Conservation (phyloP, 2,797 vertebrate species). For the Thripadectes ignobilis region DNA sequence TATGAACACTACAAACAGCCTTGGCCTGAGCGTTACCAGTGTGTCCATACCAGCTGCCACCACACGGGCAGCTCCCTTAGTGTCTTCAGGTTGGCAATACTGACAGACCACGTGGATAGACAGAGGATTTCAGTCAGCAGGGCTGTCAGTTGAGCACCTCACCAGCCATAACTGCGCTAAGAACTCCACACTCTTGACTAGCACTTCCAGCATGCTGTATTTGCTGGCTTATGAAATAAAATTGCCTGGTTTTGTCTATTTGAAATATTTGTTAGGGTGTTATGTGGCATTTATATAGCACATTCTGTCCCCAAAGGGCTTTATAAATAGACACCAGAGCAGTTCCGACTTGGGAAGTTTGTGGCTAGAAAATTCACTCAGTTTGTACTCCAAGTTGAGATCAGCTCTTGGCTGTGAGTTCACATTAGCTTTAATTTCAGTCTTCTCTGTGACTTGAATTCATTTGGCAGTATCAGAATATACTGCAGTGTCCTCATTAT, state of each 20-base stretch:
- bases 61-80: constrained; percentile 81
- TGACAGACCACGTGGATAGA: constrained; percentile 12
- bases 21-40: constrained; percentile 84
- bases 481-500: neutral
- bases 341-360: neutral
- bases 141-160: constrained; percentile 22
- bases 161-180: neutral
- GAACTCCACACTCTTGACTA: neutral
- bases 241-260: constrained; percentile 7
- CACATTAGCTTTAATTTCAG: neutral
- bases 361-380: neutral
- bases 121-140: constrained; percentile 31
- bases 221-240: constrained; percentile 52
- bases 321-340: neutral
- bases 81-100: constrained; percentile 82
- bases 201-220: constrained; percentile 25
- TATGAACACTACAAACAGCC: constrained; percentile 78
- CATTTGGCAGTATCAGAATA: neutral
- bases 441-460: neutral
- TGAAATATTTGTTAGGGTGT: constrained; percentile 26
- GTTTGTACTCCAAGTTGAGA: neutral
- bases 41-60: constrained; percentile 79
- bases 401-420: neutral
- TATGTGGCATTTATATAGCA: neutral
- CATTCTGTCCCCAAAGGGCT: neutral